Percentiles rank a stretch among this genome's conserved stretches.
Evolutionary conservation across 1,140 invertebrate species (phyloP).

Genomic region (Mycetomoellerius zeteki): DNA sequence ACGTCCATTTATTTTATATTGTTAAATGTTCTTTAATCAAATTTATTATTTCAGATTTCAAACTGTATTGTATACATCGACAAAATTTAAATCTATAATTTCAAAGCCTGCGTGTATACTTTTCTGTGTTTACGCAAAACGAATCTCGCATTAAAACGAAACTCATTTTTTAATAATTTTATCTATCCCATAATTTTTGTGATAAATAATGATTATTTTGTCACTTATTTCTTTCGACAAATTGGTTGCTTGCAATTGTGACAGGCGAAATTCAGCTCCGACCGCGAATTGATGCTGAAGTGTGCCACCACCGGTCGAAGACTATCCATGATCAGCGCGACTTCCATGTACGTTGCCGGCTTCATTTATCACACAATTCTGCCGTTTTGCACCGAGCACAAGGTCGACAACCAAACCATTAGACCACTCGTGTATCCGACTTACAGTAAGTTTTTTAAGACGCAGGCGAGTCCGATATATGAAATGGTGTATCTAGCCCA

Average conservation of each 20-base stretch:
- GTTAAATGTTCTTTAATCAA: too few relatives aligned
- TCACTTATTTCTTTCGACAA: background rate
- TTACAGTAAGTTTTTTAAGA: slow-evolving; percentile 57
- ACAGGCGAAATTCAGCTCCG: slow-evolving; percentile 40
- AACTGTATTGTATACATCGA: background rate
- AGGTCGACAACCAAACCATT: slow-evolving; percentile 40
- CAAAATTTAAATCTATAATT: background rate
- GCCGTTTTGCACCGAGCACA: slow-evolving; percentile 44
- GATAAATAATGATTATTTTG: background rate
- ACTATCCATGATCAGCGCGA: slow-evolving; percentile 58
- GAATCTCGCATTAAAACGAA: background rate
- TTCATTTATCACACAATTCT: slow-evolving; percentile 50
- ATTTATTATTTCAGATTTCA: background rate
- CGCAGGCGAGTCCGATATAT: slow-evolving; percentile 55
- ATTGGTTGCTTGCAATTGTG: background rate
- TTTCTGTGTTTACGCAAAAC: background rate
- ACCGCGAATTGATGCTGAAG: slow-evolving; percentile 50
- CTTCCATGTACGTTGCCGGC: slow-evolving; percentile 66
- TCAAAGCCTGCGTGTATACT: background rate
- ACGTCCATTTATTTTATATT: too few relatives aligned
- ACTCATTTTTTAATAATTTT: background rate
- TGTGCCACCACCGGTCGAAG: slow-evolving; percentile 54
- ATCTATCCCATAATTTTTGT: background rate
- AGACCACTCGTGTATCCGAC: slow-evolving; percentile 67
- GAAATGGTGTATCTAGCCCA: slow-evolving; percentile 64